Conservation (phyloP, 2,797 vertebrate genomes). For the Smutsia temminckii region DNA sequence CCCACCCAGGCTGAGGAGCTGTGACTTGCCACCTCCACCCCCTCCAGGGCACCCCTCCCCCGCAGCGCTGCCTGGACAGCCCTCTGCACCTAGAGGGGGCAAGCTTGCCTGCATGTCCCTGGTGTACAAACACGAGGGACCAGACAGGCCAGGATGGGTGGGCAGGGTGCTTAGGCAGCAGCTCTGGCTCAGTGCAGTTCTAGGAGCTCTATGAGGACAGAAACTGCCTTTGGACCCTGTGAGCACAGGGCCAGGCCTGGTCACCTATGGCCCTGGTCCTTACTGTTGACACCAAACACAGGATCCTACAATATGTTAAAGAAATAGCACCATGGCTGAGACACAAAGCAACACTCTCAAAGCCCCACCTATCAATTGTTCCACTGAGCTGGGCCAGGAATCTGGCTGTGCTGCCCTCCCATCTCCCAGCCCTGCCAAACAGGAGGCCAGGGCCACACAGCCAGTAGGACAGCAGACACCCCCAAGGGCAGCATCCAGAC, state of each 20-base stretch:
- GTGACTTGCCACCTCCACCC: not conserved
- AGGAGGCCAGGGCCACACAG: not conserved
- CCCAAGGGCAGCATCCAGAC: not conserved
- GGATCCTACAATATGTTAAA: not conserved
- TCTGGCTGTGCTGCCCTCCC: fast-evolving
- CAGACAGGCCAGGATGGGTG: not conserved
- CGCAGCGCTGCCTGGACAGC: not conserved
- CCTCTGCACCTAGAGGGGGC: fast-evolving
- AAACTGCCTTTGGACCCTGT: not conserved
- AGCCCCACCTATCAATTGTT: too few species aligned
- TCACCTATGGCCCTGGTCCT: not conserved
- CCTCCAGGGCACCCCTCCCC: fast-evolving
- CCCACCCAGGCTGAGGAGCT: fast-evolving
- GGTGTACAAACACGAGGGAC: too few species aligned
- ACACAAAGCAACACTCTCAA: not conserved
- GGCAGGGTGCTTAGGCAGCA: not conserved
- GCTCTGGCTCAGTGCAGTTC: not conserved
- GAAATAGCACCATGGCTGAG: fast-evolving
- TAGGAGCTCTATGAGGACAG: not conserved
- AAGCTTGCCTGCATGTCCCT: not conserved
- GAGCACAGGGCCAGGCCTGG: not conserved
- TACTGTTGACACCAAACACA: not conserved
- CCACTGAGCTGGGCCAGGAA: not conserved
- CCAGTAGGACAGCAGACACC: not conserved
- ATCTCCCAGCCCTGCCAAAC: not conserved